phyloP scores from a whole-genome alignment of 64 coral and sea anemone species.

The Catalaphyllia jardinei region DNA sequence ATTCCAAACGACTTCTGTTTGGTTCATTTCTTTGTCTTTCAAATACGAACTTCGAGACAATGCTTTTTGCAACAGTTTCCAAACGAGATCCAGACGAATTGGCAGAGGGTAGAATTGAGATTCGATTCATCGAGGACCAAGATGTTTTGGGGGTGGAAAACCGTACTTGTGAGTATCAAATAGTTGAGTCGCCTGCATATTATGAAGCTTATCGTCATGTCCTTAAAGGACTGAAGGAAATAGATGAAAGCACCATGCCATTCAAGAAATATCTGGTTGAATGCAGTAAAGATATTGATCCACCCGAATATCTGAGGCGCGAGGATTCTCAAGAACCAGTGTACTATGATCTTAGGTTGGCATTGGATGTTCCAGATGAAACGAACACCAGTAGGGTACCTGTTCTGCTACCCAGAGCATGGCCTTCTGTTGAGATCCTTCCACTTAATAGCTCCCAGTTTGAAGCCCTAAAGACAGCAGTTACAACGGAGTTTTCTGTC shows the following conservation, averaged over 20 bases:
- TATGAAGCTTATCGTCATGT: conserved; percentile 76
- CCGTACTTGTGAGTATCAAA: conserved; percentile 12
- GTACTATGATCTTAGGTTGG: conserved; percentile 28
- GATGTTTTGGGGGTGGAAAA: conserved; percentile 54
- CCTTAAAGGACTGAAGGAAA: conserved; percentile 59
- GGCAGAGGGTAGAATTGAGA: not conserved
- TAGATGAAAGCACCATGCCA: conserved; percentile 45
- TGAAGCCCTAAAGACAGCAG: conserved; percentile 69
- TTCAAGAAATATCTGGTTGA: conserved; percentile 40
- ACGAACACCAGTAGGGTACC: conserved; percentile 20
- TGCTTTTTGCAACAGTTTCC: conserved; percentile 74
- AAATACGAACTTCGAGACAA: conserved; percentile 64
- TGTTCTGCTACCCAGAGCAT: conserved; percentile 36
- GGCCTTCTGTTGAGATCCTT: conserved; percentile 55
- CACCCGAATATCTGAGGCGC: conserved; percentile 43
- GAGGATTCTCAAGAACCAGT: not conserved
- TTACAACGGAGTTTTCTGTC: conserved; percentile 79
- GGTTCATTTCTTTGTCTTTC: conserved; percentile 88
- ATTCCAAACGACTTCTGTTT: conserved; percentile 35
- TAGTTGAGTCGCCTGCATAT: conserved; percentile 50
- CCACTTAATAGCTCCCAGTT: conserved; percentile 69
- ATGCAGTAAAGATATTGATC: conserved; percentile 16
- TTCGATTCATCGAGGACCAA: conserved; percentile 37
- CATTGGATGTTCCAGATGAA: not conserved
- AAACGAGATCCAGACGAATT: conserved; percentile 42